A percentile compares a stretch with the other conserved stretches of the same genome.
These are phyloP conservation scores for Atethmia centrago DNA, from an alignment of 2,888 invertebrate species.

Conservation along the genomic window DNA sequence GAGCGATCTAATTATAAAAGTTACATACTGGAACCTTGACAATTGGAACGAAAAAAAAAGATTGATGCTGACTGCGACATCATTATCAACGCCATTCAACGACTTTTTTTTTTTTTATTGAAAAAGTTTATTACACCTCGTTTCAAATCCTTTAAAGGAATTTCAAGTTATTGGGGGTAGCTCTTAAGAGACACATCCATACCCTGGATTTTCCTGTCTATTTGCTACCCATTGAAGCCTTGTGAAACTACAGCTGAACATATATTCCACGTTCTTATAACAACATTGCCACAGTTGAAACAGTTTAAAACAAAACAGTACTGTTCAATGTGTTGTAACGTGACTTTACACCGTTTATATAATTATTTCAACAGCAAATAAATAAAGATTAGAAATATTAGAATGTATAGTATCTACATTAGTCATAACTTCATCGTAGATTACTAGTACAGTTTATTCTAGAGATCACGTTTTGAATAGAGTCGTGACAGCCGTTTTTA, in stretches of 20 bases:
- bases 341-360: conserved; percentile 28
- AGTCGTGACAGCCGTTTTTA: conserved; percentile 31
- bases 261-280: conserved; percentile 14
- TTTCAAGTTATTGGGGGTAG: background rate
- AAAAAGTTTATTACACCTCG: background rate
- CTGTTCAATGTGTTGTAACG: conserved; percentile 23
- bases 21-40: background rate
- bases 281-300: conserved; percentile 37
- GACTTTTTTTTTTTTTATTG: background rate
- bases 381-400: conserved; percentile 6
- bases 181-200: background rate
- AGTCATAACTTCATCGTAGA: conserved; percentile 1
- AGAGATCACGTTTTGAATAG: conserved; percentile 49
- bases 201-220: background rate
- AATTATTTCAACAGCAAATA: conserved; percentile 21
- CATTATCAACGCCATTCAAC: too few relatives aligned
- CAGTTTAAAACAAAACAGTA: conserved; percentile 29
- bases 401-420: conserved; percentile 3
- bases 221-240: background rate
- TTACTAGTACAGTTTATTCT: conserved; percentile 10
- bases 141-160: background rate
- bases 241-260: conserved; percentile 22
- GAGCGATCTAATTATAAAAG: background rate
- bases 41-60: background rate
- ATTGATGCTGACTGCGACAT: background rate